Base-by-base conservation (phyloP, 2,888 invertebrate genomes). In the Callimorpha dominula region DNA sequence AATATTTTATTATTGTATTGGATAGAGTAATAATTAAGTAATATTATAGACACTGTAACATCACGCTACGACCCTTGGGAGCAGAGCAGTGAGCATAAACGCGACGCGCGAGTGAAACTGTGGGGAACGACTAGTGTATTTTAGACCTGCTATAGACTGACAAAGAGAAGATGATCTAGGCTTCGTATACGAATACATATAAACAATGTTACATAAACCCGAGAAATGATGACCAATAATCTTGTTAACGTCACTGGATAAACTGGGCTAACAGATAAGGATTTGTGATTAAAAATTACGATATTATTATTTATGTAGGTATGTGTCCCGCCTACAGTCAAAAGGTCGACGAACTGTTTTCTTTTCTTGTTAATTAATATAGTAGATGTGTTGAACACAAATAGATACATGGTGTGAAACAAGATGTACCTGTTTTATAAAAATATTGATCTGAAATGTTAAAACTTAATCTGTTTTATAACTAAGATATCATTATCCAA, bases 291-390 rank as follows among this genome's bases (percentile, higher is more conserved):
- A 63, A 64, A n/a, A 52, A 68, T 43, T 46, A 64, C 62, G 40
- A 62, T 68, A 76, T 77, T 43, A 31, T 31, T 31, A 31, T 31
- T 31, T 31, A 31, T 31, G 77, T 71, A 17, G n/a, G n/a, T 67
- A 46, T 64, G 17, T 49, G 69, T 69, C 52, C 75, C 70, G 65
- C 67, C 63, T 65, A 76, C 68, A 74, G 31, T 52, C 62, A 67
- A 20, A 64, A 70, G 81, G 77, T 81, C 78, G 72, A 76, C 76
- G 83, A 80, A 79, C 85, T 81, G 67, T 75, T 78, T 79, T 72
- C 68, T 66, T 73, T 68, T 75, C 68, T 65, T 73, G 79, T 83
- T 78, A 78, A 78, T 80, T 78, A 71, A 79, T 77, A 31, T 31
- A 71, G n/a, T 77, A 75, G 42, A 73, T 69, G 52, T 69, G 52